A percentile compares a stretch with the other conserved stretches of the same genome.
Conservation (phyloP, 2,888 invertebrate species). For the Pseudococcus jackbeardsleyi region DNA sequence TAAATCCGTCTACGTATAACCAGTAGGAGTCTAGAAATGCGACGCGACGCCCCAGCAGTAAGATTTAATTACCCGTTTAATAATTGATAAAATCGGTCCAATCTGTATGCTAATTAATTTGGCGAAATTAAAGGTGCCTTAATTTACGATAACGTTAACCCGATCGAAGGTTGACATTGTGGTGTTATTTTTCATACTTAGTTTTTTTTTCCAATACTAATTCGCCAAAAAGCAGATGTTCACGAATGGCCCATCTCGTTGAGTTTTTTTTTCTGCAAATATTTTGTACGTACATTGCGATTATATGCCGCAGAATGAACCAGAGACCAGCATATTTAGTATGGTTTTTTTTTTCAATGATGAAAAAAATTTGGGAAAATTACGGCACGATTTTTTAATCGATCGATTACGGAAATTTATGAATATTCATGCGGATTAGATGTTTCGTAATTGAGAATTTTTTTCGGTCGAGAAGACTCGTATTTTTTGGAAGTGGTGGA, state of each 20-base stretch:
- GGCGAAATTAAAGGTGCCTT: constrained; percentile 7
- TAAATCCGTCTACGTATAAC: too few species aligned
- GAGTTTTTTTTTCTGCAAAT: not conserved
- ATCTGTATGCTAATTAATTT: constrained; percentile 12
- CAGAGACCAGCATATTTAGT: not conserved
- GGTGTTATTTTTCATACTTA: not conserved
- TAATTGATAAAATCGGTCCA: constrained; percentile 16
- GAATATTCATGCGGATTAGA: not conserved
- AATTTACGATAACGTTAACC: constrained; percentile 56
- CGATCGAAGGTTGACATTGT: constrained; percentile 49
- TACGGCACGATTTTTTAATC: not conserved
- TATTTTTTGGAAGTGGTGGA: too few species aligned
- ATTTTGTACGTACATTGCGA: not conserved
- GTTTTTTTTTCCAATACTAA: not conserved
- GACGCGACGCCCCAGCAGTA: not conserved
- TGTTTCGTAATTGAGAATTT: not conserved
- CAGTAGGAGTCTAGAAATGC: not conserved
- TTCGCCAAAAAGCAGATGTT: constrained; percentile 7
- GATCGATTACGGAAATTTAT: not conserved
- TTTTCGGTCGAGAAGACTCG: too few species aligned
- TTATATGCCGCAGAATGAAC: not conserved
- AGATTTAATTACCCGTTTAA: constrained; percentile 46
- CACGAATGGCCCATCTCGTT: not conserved
- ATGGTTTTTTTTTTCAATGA: not conserved
- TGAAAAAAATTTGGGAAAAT: not conserved